phyloP scores from a whole-genome alignment of 1,140 invertebrate genomes.

The Zaprionus ghesquierei region DNA sequence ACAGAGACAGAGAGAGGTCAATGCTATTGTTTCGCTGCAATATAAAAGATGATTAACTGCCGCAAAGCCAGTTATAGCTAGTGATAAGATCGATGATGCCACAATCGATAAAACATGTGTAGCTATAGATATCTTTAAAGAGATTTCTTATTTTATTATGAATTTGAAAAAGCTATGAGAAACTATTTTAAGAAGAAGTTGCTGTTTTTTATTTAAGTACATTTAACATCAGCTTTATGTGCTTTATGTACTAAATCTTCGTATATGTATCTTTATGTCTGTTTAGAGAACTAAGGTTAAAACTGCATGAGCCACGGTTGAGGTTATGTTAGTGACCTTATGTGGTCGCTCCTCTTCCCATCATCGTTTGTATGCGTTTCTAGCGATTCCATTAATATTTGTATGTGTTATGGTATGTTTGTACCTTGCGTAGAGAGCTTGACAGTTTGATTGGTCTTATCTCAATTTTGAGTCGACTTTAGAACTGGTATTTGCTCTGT shows the following conservation, averaged over 20 bases:
- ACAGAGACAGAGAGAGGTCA: constrained; percentile 17
- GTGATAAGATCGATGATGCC: constrained; percentile 11
- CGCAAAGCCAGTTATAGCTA: constrained; percentile 2
- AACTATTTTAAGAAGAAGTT: background rate
- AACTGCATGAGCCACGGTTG: constrained; percentile 12
- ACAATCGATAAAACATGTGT: background rate
- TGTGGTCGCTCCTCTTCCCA: background rate
- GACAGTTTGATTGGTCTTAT: constrained; percentile 37
- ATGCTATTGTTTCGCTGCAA: constrained; percentile 44
- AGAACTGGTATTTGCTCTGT: background rate
- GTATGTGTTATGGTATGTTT: background rate
- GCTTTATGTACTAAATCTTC: no score
- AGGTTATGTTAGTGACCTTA: constrained; percentile 22
- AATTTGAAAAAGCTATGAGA: background rate
- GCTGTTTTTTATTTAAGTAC: background rate
- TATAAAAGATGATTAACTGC: constrained; percentile 59
- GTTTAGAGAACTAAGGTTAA: no score
- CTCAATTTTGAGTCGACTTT: constrained; percentile 14
- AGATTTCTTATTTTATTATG: background rate
- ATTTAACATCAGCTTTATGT: no score
- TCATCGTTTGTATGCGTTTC: background rate
- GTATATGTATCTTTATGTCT: no score
- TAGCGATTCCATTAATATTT: constrained; percentile 14
- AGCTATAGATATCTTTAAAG: background rate
- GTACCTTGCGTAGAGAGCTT: constrained; percentile 4